A percentile compares a stretch with the other conserved stretches of the same genome.
Conservation (phyloP, 2,797 vertebrate genomes). For the Bradypodion ventrale region DNA sequence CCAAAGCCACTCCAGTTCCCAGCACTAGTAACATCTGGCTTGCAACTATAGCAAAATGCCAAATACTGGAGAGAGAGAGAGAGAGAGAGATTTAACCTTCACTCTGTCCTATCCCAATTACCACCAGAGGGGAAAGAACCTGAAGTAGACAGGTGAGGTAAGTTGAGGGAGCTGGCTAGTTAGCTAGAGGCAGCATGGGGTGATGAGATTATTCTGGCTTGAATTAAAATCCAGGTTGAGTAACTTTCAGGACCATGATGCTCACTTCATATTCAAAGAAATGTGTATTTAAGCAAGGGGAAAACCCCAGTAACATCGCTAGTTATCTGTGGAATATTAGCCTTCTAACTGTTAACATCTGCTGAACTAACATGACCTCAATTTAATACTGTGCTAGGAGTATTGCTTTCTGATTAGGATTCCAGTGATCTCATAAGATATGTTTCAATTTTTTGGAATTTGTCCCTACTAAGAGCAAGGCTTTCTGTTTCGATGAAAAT, state of each 20-base stretch:
- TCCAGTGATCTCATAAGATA: not conserved
- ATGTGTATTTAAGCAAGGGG: too few relatives aligned
- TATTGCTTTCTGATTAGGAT: slow-evolving; percentile 24
- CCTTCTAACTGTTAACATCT: slow-evolving; percentile 39
- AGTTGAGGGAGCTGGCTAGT: not conserved
- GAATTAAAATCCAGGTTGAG: not conserved
- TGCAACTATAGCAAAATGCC: not conserved
- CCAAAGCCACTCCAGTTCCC: too few relatives aligned
- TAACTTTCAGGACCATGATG: not conserved
- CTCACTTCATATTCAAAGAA: not conserved
- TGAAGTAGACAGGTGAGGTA: not conserved
- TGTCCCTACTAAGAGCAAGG: slow-evolving; percentile 1
- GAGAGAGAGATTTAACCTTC: not conserved
- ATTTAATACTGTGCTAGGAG: slow-evolving; percentile 1
- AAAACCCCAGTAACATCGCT: not conserved
- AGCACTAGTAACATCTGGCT: not conserved
- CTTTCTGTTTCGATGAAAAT: slow-evolving; percentile 27
- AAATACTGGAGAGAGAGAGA: not conserved
- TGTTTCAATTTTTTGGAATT: slow-evolving; percentile 23
- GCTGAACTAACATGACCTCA: slow-evolving; percentile 5
- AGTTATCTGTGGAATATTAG: slow-evolving; percentile 27
- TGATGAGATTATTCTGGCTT: not conserved
- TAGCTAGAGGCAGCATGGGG: not conserved
- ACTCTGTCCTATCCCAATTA: not conserved
- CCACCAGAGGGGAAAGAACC: not conserved